Percentiles rank a stretch among this genome's conserved stretches.
These are phyloP conservation scores for Iphiclides podalirius DNA, from an alignment of 2,888 invertebrate species.

Conservation along the genomic window DNA sequence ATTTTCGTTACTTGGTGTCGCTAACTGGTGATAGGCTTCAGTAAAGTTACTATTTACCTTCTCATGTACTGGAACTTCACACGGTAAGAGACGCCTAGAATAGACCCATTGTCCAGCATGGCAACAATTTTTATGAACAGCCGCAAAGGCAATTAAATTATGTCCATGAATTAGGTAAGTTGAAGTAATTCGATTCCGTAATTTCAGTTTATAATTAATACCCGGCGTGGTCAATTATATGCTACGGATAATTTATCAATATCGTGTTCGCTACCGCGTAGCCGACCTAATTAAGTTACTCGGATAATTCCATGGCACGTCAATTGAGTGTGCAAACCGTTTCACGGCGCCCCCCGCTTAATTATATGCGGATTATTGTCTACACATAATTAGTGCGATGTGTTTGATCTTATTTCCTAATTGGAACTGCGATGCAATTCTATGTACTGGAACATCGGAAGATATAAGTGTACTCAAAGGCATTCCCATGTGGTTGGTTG, in stretches of 20 bases:
- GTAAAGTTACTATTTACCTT: no score
- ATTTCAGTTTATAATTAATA: not conserved
- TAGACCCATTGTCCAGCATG: no score
- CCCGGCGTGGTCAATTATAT: conserved; percentile 3
- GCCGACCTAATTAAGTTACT: conserved; percentile 45
- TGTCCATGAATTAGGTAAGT: not conserved
- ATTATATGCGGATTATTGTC: conserved; percentile 61
- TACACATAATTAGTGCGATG: conserved; percentile 49
- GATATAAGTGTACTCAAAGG: conserved; percentile 13
- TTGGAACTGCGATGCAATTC: conserved; percentile 6
- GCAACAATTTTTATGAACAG: no score
- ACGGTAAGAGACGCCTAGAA: no score
- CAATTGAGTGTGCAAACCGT: conserved; percentile 41
- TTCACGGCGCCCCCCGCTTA: conserved; percentile 39
- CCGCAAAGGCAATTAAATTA: no score
- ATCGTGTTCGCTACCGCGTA: conserved; percentile 22
- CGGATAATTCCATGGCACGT: conserved; percentile 44
- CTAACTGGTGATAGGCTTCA: no score
- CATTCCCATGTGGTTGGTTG: not conserved
- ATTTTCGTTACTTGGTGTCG: no score
- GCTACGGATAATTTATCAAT: conserved; percentile 16
- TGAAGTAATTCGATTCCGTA: not conserved
- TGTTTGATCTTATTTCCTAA: conserved; percentile 35
- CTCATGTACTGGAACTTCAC: no score
- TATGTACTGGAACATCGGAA: no score